Conservation (phyloP, 1,140 invertebrate genomes). For the Magallana gigas region DNA sequence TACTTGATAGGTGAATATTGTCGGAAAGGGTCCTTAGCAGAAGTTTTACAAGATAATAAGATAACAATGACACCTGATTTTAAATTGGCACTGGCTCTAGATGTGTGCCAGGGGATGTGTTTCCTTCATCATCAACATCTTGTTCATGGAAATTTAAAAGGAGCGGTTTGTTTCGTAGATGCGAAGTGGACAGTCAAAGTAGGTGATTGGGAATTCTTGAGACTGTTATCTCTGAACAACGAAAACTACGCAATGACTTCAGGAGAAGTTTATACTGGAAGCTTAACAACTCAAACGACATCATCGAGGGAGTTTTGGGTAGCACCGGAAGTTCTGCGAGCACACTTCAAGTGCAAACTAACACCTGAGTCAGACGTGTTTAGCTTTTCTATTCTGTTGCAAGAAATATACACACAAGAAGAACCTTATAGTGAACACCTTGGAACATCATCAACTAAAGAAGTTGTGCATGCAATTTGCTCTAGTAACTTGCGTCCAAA, state of each 20-base stretch:
- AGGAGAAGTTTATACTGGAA: not conserved
- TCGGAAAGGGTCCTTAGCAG: conserved; percentile 64
- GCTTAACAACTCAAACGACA: not conserved
- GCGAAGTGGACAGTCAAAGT: conserved; percentile 73
- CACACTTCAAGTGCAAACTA: conserved; percentile 55
- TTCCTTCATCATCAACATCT: conserved; percentile 69
- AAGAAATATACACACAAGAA: conserved; percentile 70
- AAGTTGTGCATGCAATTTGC: conserved; percentile 60
- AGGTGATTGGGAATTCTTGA: conserved; percentile 69
- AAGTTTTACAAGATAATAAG: conserved; percentile 69
- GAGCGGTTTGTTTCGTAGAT: conserved; percentile 69
- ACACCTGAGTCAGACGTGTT: conserved; percentile 62
- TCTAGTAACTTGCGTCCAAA: conserved; percentile 65
- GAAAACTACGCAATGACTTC: not conserved
- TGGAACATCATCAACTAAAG: conserved; percentile 54
- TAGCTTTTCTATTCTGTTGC: conserved; percentile 70
- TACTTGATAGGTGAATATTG: conserved; percentile 72
- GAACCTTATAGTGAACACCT: conserved; percentile 67
- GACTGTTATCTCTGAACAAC: conserved; percentile 44
- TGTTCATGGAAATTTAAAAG: conserved; percentile 69
- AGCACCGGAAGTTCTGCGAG: conserved; percentile 69
- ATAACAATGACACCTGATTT: conserved; percentile 69
- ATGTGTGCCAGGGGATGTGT: conserved; percentile 70
- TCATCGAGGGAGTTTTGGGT: conserved; percentile 63
- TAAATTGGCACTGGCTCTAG: conserved; percentile 68